phyloP scores from a whole-genome alignment of 2,113 vertebrate species.

The Callorhinus ursinus region DNA sequence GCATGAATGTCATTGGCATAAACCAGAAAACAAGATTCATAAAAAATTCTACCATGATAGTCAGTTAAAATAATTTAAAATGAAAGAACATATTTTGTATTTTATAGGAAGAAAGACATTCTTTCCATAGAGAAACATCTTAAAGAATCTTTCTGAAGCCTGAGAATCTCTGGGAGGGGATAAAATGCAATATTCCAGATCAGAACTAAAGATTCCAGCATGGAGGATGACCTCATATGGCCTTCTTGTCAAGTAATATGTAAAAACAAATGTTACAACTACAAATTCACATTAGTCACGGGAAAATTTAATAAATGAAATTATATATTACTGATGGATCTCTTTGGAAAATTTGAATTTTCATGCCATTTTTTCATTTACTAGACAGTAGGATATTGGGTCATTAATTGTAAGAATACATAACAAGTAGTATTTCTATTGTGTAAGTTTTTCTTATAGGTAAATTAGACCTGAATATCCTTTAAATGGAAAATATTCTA shows the following conservation, averaged over 20 bases:
- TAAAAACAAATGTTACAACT: background rate
- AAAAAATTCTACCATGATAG: background rate
- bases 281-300: background rate
- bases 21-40: background rate
- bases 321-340: background rate
- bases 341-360: background rate
- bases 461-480: background rate
- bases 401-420: background rate
- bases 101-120: background rate
- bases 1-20: background rate
- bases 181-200: background rate
- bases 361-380: background rate
- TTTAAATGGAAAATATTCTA: background rate
- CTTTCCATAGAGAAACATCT: background rate
- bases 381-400: background rate
- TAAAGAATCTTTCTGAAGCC: background rate
- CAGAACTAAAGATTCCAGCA: background rate
- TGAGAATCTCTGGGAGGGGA: background rate
- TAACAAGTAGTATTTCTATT: background rate
- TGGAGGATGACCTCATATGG: background rate
- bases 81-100: background rate
- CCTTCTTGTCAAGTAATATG: background rate
- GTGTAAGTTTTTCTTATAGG: background rate
- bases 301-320: constrained; percentile 32
- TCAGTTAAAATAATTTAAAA: background rate